Conservation (phyloP, 2,797 vertebrate species). For the Menidia menidia region DNA sequence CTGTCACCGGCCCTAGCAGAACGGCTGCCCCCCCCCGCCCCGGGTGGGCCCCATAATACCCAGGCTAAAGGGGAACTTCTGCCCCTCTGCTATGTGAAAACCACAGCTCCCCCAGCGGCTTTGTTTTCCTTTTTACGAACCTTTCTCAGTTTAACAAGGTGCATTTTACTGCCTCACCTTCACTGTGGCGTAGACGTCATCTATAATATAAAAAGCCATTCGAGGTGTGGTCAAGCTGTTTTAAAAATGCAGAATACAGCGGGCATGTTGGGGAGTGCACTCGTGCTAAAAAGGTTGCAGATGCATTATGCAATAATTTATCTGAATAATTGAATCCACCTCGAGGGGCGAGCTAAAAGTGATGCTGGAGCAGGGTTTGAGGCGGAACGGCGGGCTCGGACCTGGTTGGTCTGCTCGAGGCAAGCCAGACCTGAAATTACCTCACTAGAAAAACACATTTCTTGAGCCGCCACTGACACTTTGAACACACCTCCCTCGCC, state of each 20-base stretch:
- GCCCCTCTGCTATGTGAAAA: conserved; percentile 48
- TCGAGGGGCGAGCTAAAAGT: conserved; percentile 63
- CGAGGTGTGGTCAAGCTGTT: conserved; percentile 30
- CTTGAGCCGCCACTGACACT: conserved; percentile 46
- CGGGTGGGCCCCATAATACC: conserved; percentile 53
- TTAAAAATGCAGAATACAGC: conserved; percentile 45
- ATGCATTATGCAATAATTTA: conserved; percentile 78
- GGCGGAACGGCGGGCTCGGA: conserved; percentile 37
- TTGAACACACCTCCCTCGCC: conserved; percentile 40
- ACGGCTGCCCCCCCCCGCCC: conserved; percentile 30
- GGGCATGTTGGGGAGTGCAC: conserved; percentile 46
- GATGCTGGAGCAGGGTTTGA: conserved; percentile 35
- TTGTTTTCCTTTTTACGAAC: conserved; percentile 55
- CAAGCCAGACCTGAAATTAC: conserved; percentile 53
- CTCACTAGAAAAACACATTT: conserved; percentile 63
- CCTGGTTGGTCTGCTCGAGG: conserved; percentile 39
- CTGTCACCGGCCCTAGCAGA: conserved; percentile 18
- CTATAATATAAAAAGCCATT: conserved; percentile 56
- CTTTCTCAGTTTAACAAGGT: conserved; percentile 72
- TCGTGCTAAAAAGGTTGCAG: conserved; percentile 50
- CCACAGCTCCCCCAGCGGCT: conserved; percentile 61
- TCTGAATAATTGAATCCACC: conserved; percentile 78
- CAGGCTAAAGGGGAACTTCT: conserved; percentile 45
- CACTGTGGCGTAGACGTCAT: conserved; percentile 68
- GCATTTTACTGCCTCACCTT: conserved; percentile 67